Evolutionary conservation across 2,888 invertebrate genomes (phyloP).

Genomic region (Protula sp.): DNA sequence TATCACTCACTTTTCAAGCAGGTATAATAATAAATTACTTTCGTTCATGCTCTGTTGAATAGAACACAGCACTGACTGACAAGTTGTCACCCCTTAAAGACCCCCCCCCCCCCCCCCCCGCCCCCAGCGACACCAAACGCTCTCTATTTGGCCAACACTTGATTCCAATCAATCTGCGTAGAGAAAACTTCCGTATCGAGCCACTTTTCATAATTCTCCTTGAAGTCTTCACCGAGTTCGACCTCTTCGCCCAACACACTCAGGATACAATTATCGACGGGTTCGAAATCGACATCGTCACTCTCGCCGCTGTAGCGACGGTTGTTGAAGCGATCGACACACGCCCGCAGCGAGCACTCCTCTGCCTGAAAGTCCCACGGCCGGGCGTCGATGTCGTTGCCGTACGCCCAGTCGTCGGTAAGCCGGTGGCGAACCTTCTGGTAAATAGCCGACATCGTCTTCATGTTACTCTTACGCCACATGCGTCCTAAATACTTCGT

Average conservation of each 20-base stretch:
- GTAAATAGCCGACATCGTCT: constrained; percentile 98
- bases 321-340: constrained; percentile 93
- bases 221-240: constrained; percentile 77
- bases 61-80: no score
- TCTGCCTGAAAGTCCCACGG: constrained; percentile 97
- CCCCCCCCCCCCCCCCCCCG: no score
- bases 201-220: constrained; percentile 77
- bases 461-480: constrained; percentile 99
- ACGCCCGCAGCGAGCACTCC: constrained; percentile 86
- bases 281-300: constrained; percentile 60
- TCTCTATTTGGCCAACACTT: constrained; percentile 37
- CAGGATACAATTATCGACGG: constrained; percentile 75
- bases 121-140: no score
- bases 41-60: no score
- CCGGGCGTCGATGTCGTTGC: constrained; percentile 93
- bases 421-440: constrained; percentile 87
- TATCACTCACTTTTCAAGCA: no score
- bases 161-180: constrained; percentile 63
- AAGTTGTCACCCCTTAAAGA: no score
- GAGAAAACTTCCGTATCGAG: constrained; percentile 93
- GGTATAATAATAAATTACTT: no score
- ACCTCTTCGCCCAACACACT: constrained; percentile 73
- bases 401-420: constrained; percentile 99
- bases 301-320: constrained; percentile 70
- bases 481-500: constrained; percentile 95